Percentiles rank a stretch among this genome's conserved stretches.
phyloP scores from a whole-genome alignment of 2,113 vertebrate genomes.

The Zonotrichia leucophrys region DNA sequence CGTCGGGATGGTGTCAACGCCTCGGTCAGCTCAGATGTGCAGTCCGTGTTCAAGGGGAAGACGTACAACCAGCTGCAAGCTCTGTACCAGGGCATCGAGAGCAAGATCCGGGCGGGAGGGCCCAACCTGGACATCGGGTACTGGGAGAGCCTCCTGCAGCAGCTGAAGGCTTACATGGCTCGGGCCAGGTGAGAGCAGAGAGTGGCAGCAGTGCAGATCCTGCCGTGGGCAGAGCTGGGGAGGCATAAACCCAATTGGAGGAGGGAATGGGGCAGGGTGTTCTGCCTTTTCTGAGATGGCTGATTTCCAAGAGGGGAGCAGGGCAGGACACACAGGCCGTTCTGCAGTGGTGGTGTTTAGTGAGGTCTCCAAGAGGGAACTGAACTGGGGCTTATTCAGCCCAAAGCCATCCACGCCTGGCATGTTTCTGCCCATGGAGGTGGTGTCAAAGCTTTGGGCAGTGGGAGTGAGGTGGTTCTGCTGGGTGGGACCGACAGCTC shows the following conservation, averaged over 20 bases:
- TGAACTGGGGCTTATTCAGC: not conserved
- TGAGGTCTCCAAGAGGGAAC: not conserved
- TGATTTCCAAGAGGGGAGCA: not conserved
- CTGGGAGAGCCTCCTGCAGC: conserved; percentile 96
- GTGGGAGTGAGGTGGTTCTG: not conserved
- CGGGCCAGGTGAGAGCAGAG: conserved; percentile 82
- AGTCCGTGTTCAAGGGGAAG: conserved; percentile 96
- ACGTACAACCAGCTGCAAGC: conserved; percentile 95
- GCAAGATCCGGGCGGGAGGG: conserved; percentile 89
- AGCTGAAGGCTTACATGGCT: conserved; percentile 95
- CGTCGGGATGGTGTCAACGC: conserved; percentile 95
- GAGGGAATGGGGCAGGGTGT: not conserved
- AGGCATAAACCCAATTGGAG: not conserved
- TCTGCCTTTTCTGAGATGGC: not conserved
- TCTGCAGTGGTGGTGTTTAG: not conserved
- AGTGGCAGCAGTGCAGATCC: not conserved
- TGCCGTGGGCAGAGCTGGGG: accelerated
- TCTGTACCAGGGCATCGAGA: conserved; percentile 91
- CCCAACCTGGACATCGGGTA: conserved; percentile 97
- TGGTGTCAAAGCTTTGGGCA: not conserved
- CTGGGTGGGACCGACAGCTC: accelerated
- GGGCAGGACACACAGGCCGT: not conserved
- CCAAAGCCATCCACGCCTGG: not conserved
- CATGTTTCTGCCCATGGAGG: not conserved
- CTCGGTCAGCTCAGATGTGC: conserved; percentile 92